Evolutionary conservation across 2,113 vertebrate species (phyloP), one percentile per base, ranked within the genome.

Genomic region (Chamaetylas fuelleborni): DNA sequence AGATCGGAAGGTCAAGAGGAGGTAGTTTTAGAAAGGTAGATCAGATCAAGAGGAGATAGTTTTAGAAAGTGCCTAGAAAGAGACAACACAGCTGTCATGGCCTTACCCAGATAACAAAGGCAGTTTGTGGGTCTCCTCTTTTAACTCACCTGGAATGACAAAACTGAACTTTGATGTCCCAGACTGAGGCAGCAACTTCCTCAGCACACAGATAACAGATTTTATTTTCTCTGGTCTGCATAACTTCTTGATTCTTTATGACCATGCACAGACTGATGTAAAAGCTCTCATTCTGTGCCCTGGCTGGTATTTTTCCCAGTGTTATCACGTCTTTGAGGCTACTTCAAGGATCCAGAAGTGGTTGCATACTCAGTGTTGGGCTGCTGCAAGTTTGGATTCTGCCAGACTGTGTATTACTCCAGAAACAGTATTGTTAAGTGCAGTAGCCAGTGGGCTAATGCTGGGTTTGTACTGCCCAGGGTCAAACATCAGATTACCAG

Each of bases 201-300:
- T 74, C 24, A 38, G 12, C 38, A 54, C 0, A 11, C 2, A n/a
- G 1, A 26, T 45, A 33, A 45, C 4, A 0, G 62, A 57, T n/a
- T 61, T 83, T 22, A 45, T 58, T 74, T 71, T 29, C 15, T 48
- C 45, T 42, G 12, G 26, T 47, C 66, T 72, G 40, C 11, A 12
- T 38, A 71, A 43, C 8, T 76, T 79, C 43, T 71, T 47, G 12
- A 38, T 70, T 43, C 6, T 33, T 81, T 79, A 40, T 24, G 40
- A 57, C 4, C 40, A 86, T 8, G 4, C 26, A 80, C 14, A 64
- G 22, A 51, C 24, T 36, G 13, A 48, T 5, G 10, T 4, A 58
- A 34, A 73, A 61, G 12, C 16, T 73, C 60, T 77, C 51, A 26
- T 78, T 79, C 42, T 36, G 28, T 61, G 36, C 22, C 73, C 29